Evolutionary conservation across 2,888 invertebrate species (phyloP), one percentile per base, ranked within the genome.

Genomic region (Phaonia tiefii): DNA sequence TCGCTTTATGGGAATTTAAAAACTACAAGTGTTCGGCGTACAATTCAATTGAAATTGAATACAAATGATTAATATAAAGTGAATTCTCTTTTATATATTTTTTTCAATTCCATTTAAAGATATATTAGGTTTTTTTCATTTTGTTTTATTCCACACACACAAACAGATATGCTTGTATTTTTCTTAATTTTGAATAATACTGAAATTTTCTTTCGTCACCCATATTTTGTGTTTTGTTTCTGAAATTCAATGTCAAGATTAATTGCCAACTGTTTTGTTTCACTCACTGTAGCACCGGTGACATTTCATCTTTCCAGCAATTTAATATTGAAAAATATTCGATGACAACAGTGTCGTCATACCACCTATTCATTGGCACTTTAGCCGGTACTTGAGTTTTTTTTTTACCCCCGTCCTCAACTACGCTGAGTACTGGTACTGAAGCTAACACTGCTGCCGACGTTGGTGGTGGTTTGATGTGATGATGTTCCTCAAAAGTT

Each of bases 181-280:
- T n/a, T n/a, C n/a, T n/a, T n/a, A n/a, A n/a, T n/a, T n/a, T n/a
- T n/a, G n/a, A n/a, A n/a, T n/a, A 31, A 31, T 5, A 3, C 31
- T 31, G 4, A 31, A 5, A 8, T 31, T 5, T 31, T 31, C 3
- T 31, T 3, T 31, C 31, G 31, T 31, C 8, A 31, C 8, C 8
- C 31, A 31, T 31, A 3, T n/a, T n/a, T n/a, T 31, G 8, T 31
- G 8, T 31, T 5, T 31, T 31, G 31, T 70, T 70, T 42, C 56
- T 22, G 20, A 56, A 7, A 77, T 75, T 72, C 72, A 79, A 74
- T 79, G 70, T 76, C 76, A 79, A 79, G 73, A 79, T 71, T 76
- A 75, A 79, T 70, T 71, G 67, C 73, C 82, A 79, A 70, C 70
- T 79, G 76, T 76, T 70, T 54, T 46, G 39, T 54, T 70, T 70